Evolutionary conservation across 2,888 invertebrate genomes (phyloP), one percentile per base, ranked within the genome.

Genomic region (Lepidocyrtoides sp.): DNA sequence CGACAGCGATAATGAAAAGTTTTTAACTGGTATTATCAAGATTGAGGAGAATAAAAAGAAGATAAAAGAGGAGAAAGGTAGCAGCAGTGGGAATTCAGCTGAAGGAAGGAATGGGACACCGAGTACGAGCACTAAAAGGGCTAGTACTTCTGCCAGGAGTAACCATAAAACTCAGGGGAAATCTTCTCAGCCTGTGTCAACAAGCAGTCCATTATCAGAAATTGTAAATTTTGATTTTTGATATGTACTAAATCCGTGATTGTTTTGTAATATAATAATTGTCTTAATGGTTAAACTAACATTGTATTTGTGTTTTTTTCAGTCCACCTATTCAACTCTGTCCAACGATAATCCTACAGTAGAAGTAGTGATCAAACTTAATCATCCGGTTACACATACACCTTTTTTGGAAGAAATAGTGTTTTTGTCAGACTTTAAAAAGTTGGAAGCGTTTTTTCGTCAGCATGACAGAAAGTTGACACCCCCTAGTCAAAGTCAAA

Each of bases 1-100:
- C 32, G 92, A 89, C 12, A 91, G 86, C 60, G 86, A 86, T n/a
- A 72, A 75, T 83, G 91, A 41, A 14, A 92, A 91, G 41, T 91
- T 91, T 36, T 84, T 84, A 7, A 48, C 91, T 0, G 85, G 77
- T 51, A 75, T 92, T 32, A 75, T 84, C 7, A 12, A 91, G 51
- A 48, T 60, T 0, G 92, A 92, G 26, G 84, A 92, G 29, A 81
- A 60, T 20, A 91, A 81, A 26, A 36, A 29, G 41, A 75, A 72
- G 26, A 26, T 81, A 32, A 66, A 82, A 14, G 60, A 17, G 14
- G 48, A 77, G 44, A 26, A 10, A 26, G 54, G 32, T 4, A 63
- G 20, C 2, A 60, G 51, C 51, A 77, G 36, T 86, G 79, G 72
- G 5, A n/a, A 54, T n/a, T 57, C 57, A 3, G 23, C 14, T 23